A percentile compares a stretch with the other conserved stretches of the same genome.
Conservation (phyloP, 2,113 vertebrate species). For the Caloenas nicobarica region DNA sequence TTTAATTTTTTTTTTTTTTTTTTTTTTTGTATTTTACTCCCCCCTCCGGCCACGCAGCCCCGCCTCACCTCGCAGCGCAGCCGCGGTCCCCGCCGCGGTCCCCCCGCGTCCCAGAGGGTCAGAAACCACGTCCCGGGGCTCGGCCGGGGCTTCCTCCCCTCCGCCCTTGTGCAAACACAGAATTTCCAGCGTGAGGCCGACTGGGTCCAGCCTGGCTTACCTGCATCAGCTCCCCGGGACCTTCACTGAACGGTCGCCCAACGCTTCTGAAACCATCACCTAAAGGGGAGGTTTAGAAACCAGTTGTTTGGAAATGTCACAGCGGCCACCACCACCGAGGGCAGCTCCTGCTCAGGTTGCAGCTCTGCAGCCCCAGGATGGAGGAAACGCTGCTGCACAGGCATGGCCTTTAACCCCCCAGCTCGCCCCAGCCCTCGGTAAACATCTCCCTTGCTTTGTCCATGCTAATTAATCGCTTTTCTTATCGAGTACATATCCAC, state of each 20-base stretch:
- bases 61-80: not conserved
- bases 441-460: not conserved
- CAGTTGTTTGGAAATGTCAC: not conserved
- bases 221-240: not conserved
- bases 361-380: not conserved
- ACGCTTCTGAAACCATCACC: not conserved
- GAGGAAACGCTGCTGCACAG: rapidly evolving
- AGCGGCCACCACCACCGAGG: not conserved
- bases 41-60: not conserved
- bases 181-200: not conserved
- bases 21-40: not conserved
- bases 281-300: not conserved
- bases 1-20: not conserved
- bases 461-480: not conserved
- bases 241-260: not conserved
- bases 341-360: not conserved
- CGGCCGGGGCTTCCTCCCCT: not conserved
- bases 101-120: not conserved
- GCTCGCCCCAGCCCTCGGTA: not conserved
- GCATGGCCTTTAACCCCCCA: not conserved
- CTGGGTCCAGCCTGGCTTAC: not conserved
- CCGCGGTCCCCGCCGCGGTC: not conserved
- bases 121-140: not conserved
- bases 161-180: not conserved
- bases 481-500: rapidly evolving